A percentile compares a stretch with the other conserved stretches of the same genome.
These are phyloP conservation scores for Megamerina dolium DNA, from an alignment of 2,888 invertebrate genomes.

Conservation along the genomic window DNA sequence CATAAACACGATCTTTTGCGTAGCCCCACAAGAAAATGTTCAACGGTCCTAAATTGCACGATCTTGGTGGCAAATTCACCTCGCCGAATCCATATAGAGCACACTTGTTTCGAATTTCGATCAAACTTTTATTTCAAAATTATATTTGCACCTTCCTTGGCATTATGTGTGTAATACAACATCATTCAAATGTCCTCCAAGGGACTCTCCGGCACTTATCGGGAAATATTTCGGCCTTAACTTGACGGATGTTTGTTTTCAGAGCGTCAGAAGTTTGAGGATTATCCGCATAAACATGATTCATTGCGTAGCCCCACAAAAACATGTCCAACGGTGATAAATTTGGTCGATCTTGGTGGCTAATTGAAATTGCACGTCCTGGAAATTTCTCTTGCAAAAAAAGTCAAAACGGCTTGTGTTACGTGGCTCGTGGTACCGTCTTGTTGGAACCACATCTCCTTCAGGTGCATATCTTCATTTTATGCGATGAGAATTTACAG, in stretches of 20 bases:
- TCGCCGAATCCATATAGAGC: too few species aligned
- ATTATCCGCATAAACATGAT: not conserved
- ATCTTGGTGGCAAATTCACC: not conserved
- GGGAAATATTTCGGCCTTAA: too few species aligned
- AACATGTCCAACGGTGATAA: not conserved
- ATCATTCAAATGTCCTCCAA: not conserved
- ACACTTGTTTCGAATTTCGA: too few species aligned
- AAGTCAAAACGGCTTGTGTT: not conserved
- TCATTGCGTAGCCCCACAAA: not conserved
- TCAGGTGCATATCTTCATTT: too few species aligned
- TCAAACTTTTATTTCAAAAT: not conserved
- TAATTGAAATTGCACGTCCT: not conserved
- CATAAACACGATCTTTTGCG: not conserved
- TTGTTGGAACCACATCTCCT: too few species aligned
- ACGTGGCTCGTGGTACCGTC: too few species aligned
- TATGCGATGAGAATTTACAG: not conserved
- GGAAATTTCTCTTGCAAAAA: not conserved
- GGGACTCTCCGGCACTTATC: too few species aligned
- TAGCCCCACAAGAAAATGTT: not conserved
- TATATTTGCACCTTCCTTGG: not conserved
- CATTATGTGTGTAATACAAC: not conserved
- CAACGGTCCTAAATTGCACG: not conserved
- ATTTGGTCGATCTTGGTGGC: not conserved
- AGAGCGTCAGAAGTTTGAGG: too few species aligned
- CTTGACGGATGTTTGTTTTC: too few species aligned